Evolutionary conservation across 2,888 invertebrate species (phyloP).

Genomic region (Synanthedon vespiformis): DNA sequence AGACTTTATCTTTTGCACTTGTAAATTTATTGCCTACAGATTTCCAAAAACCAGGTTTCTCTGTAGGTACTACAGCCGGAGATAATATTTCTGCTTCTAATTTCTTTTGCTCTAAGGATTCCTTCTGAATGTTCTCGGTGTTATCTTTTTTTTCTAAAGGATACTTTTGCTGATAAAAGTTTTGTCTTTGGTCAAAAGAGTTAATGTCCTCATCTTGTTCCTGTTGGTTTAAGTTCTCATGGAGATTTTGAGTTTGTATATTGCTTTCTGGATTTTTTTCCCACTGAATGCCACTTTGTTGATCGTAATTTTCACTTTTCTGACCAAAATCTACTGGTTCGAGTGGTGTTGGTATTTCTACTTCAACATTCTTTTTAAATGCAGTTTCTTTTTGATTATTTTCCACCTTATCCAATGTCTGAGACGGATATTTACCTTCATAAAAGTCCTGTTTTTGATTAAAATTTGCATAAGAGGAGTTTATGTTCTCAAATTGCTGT

Average conservation of each 20-base stretch:
- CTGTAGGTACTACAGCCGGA: constrained; percentile 25
- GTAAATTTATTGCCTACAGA: constrained; percentile 64
- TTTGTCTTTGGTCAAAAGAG: constrained; percentile 6
- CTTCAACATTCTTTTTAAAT: too few species aligned
- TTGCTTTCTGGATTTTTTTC: constrained; percentile 1
- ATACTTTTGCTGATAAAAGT: constrained; percentile 3
- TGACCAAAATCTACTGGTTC: constrained; percentile 1
- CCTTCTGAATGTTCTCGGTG: not conserved
- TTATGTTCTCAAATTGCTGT: constrained; percentile 11
- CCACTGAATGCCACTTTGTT: constrained; percentile 7
- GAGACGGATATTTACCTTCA: constrained; percentile 1
- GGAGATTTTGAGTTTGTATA: not conserved
- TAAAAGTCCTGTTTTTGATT: constrained; percentile 3
- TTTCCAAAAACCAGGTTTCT: constrained; percentile 68
- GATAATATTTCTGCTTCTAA: constrained; percentile 12
- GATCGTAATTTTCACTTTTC: constrained; percentile 9
- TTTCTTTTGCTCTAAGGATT: constrained; percentile 6
- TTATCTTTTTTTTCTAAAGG: constrained; percentile 6
- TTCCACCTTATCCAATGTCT: not conserved
- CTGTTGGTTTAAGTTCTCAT: constrained; percentile 7
- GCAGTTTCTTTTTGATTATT: not conserved
- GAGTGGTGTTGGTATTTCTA: constrained; percentile 9
- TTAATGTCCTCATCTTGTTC: constrained; percentile 10
- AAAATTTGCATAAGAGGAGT: constrained; percentile 10
- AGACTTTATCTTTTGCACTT: constrained; percentile 61